Conservation (phyloP, 37 sponge, comb jelly and placozoan species). For the Chondrosia reniformis region DNA sequence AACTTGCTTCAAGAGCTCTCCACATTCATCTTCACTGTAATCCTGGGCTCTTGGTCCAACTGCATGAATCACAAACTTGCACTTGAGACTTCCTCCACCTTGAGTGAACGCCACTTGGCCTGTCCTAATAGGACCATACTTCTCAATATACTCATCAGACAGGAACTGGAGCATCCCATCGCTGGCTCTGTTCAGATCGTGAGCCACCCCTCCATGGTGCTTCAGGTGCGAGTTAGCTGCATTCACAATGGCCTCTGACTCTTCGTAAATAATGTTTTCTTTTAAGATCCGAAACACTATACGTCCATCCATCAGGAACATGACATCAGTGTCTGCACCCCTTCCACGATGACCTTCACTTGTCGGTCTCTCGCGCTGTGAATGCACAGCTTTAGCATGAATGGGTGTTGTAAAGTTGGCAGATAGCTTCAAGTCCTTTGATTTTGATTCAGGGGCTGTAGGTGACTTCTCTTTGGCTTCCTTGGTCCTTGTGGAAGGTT, state of each 20-base stretch:
- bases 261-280: conserved; percentile 47
- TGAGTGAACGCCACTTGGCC: conserved; percentile 40
- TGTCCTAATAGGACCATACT: conserved; percentile 2
- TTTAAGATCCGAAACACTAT: conserved; percentile 36
- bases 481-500: too few relatives aligned
- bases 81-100: conserved; percentile 54
- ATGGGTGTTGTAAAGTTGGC: too few relatives aligned
- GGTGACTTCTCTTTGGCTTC: too few relatives aligned
- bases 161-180: conserved; percentile 24
- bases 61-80: conserved; percentile 58
- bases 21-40: conserved; percentile 25
- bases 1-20: conserved; percentile 10
- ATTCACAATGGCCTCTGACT: conserved; percentile 58
- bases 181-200: conserved; percentile 47
- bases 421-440: too few relatives aligned
- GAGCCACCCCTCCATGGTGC: conserved; percentile 63
- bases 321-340: too few relatives aligned
- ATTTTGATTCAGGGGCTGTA: too few relatives aligned
- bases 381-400: too few relatives aligned
- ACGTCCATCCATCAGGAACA: conserved; percentile 11
- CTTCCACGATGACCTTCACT: too few relatives aligned
- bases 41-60: conserved; percentile 26
- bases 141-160: conserved; percentile 14
- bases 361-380: too few relatives aligned
- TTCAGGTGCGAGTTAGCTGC: conserved; percentile 53